phyloP scores from a whole-genome alignment of 2,113 vertebrate genomes.

The Elephantulus edwardii region DNA sequence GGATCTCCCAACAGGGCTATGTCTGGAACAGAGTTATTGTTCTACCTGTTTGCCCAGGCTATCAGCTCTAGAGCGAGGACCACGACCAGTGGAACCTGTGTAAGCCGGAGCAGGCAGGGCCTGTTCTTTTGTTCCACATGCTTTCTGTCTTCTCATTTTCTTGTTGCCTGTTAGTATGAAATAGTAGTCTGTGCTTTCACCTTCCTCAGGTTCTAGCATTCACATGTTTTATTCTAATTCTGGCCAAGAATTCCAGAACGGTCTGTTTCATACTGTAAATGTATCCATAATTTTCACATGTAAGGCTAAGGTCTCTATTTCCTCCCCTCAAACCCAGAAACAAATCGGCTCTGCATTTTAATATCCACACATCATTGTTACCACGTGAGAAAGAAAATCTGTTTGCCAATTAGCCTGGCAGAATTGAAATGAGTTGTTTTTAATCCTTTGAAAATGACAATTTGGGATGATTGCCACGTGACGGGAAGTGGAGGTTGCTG shows the following conservation, averaged over 20 bases:
- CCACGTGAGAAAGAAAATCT: neutral
- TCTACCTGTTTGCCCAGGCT: neutral
- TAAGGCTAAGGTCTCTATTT: neutral
- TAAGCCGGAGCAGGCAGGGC: neutral
- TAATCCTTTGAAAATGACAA: conserved; percentile 52
- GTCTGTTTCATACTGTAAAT: neutral
- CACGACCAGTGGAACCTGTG: neutral
- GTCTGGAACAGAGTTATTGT: neutral
- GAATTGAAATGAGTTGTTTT: conserved; percentile 39
- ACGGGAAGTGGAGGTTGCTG: neutral
- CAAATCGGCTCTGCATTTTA: neutral
- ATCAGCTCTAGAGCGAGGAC: neutral
- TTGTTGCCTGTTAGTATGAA: too few relatives aligned
- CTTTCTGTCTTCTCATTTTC: too few relatives aligned
- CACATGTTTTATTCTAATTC: neutral
- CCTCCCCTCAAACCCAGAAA: neutral
- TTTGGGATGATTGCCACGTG: neutral
- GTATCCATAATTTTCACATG: neutral
- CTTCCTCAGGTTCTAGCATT: neutral
- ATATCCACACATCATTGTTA: neutral
- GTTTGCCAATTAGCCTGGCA: conserved; percentile 16
- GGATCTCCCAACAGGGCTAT: neutral
- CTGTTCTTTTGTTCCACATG: neutral
- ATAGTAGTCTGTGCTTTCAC: too few relatives aligned
- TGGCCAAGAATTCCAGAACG: neutral